Base-by-base conservation (phyloP, 2,888 invertebrate species). In the Plebejus melissa region DNA sequence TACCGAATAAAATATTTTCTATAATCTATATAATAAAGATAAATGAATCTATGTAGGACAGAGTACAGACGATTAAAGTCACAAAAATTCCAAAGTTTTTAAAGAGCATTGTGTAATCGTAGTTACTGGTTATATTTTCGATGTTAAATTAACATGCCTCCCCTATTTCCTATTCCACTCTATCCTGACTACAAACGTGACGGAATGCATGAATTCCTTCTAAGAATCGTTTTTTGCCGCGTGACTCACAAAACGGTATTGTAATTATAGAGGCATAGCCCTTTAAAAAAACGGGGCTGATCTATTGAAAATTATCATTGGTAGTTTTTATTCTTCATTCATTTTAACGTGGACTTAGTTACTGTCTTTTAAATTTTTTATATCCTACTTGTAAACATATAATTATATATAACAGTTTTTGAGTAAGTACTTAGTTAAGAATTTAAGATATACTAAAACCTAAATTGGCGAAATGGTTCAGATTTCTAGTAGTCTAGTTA, bases 181-280 rank as follows among this genome's bases (percentile, higher is more conserved):
- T 11, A 38, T 71, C 50, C 72, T 54, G 54, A 50, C 50, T 28
- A 32, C 16, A 46, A 83, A 88, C 90, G 91, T 91, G 91, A 88
- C 79, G 85, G 89, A 86, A 89, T 85, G 88, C 89, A 88, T 85
- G 88, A 89, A 88, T 90, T 89, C 88, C 85, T 83, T 76, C 72
- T 79, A 81, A 80, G 80, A 79, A 80, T 80, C 81, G 81, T 84
- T 79, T 80, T 82, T 82, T 80, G 72, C 76, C 79, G 79, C 85
- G 82, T 89, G 88, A 88, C 86, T 87, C 88, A 90, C 87, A 90
- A 88, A 88, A 85, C 79, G 82, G 87, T 79, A 86, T 88, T 84
- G 85, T 85, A 84, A 89, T 90, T 89, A 90, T 77, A 76, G 76
- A 77, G 74, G 74, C 74, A 2, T 13, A 54, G 6, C 11, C 72